Percentiles rank a stretch among this genome's conserved stretches.
These are phyloP conservation scores for Tragelaphus oryx DNA, from an alignment of 2,797 vertebrate genomes.

Conservation along the genomic window DNA sequence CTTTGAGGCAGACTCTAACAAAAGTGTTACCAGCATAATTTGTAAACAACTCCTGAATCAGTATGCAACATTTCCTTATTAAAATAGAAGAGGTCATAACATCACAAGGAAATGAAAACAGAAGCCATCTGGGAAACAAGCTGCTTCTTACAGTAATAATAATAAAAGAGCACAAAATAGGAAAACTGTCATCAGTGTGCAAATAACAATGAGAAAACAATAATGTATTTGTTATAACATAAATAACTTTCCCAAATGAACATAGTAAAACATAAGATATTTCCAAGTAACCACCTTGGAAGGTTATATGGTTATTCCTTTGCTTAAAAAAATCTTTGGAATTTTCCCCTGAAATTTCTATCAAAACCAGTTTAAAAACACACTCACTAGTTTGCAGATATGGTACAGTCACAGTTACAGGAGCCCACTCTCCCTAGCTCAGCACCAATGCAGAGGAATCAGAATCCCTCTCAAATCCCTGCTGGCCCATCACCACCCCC, in stretches of 20 bases:
- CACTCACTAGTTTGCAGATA: neutral
- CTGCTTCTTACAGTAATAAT: neutral
- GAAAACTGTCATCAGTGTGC: neutral
- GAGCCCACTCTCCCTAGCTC: neutral
- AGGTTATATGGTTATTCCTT: neutral
- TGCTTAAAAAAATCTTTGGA: neutral
- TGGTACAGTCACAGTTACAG: neutral
- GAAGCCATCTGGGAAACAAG: slow-evolving; percentile 31
- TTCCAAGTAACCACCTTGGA: neutral
- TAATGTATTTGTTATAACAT: neutral
- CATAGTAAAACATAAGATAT: slow-evolving; percentile 19
- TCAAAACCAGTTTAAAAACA: slow-evolving; percentile 48
- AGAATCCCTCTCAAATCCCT: neutral
- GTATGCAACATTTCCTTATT: slow-evolving; percentile 41
- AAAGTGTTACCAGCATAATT: slow-evolving; percentile 32
- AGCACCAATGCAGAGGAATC: neutral
- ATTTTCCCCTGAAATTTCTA: slow-evolving; percentile 40
- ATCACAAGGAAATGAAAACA: slow-evolving; percentile 64
- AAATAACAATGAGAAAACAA: slow-evolving; percentile 36
- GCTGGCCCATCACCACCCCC: neutral
- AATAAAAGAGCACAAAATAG: slow-evolving; percentile 27
- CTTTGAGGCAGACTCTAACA: neutral
- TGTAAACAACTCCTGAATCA: slow-evolving; percentile 57
- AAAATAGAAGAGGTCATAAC: slow-evolving; percentile 48
- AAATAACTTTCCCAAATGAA: slow-evolving; percentile 32